Base-by-base conservation (phyloP, 2,888 invertebrate species). In the Cephus pygmeus region DNA sequence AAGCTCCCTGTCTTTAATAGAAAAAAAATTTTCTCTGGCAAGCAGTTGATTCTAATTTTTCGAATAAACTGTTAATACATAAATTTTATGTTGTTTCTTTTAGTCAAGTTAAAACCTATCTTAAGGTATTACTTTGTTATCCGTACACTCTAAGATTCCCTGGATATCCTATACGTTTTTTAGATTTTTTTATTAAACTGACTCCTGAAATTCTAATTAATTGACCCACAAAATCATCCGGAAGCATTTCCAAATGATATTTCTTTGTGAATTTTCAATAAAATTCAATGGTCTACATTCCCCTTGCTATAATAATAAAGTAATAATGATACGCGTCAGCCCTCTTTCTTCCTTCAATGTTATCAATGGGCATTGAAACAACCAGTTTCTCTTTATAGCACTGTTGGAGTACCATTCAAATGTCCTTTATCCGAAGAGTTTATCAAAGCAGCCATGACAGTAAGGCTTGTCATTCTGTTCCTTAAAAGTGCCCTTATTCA, bases 401-500 rank as follows among this genome's bases (percentile, higher is more conserved):
- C 56, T 56, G 23, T 56, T 56, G 9, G 23, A 56, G 56, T 56
- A 56, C 9, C 56, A 56, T 23, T 56, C 2, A 23, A 56, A 9
- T 71, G 71, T 71, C 31, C 12, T 71, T 93, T 94, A 98, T 83
- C 98, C 98, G 90, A 98, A 99, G 69, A 99, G 94, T 91, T 98
- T 99, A 83, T 98, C 98, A 91, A 99, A 99, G 92, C 99, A 99
- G 81, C 94, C 94, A 91, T 99, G 99, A 92, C 99, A 99, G 92
- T 99, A 99, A 1, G 99, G 99, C 91, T 99, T 98, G 89, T 98
- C 98, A 91, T 98, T 98, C 91, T 99, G 98, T 92, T 99, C 99
- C 92, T 99, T 99, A 92, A 99, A 99, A 0, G 99, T 99, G 87
- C 99, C 99, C 91, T 99, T 99, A 92, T 99, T 99, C 85, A 99